Percentiles rank a stretch among this genome's conserved stretches.
phyloP scores from a whole-genome alignment of 2,797 vertebrate genomes.

The Spheniscus humboldti region DNA sequence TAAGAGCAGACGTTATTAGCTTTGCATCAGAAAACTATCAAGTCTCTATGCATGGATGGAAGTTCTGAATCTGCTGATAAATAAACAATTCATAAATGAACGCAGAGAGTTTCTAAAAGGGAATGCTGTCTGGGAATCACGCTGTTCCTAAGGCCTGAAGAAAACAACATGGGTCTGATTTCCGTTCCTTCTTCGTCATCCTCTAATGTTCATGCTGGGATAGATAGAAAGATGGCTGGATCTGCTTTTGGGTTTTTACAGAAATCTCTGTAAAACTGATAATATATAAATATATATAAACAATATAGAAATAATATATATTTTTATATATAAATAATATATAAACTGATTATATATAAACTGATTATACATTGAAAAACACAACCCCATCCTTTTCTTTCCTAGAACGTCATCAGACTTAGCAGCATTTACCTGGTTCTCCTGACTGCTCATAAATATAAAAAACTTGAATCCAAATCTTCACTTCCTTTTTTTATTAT shows the following conservation, averaged over 20 bases:
- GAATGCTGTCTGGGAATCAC: not conserved
- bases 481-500: not conserved
- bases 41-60: not conserved
- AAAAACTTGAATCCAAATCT: not conserved
- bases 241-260: not conserved
- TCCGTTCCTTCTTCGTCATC: not conserved
- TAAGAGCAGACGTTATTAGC: conserved; percentile 56
- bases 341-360: not conserved
- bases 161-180: not conserved
- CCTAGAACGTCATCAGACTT: not conserved
- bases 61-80: not conserved
- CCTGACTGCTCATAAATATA: not conserved
- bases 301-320: no score
- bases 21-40: conserved; percentile 24
- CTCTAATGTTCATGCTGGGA: not conserved
- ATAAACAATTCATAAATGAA: conserved; percentile 8
- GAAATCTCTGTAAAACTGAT: not conserved
- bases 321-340: no score
- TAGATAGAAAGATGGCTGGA: not conserved
- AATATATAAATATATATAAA: no score
- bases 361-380: not conserved
- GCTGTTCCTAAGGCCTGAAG: not conserved
- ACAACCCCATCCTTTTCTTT: not conserved
- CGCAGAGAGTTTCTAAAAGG: not conserved
- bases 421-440: not conserved